Conservation (phyloP, 1,140 invertebrate species). For the Teleogryllus occipitalis region DNA sequence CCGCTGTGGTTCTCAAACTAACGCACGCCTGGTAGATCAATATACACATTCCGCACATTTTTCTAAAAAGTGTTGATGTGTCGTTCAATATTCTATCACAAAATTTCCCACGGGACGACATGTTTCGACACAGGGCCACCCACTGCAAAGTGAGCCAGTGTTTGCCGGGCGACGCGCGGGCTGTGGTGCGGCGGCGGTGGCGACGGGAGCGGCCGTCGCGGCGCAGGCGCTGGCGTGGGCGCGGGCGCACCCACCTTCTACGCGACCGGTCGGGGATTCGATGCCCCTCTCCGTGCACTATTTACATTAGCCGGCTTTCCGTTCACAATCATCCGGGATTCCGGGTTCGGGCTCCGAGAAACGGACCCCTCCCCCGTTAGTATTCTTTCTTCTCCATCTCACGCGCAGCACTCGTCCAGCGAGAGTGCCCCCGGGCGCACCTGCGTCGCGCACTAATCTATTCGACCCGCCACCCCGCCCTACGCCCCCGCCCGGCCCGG, state of each 20-base stretch:
- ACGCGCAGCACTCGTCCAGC: not conserved
- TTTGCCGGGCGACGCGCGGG: not conserved
- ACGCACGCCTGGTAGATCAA: not conserved
- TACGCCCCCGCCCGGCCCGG: too few relatives aligned
- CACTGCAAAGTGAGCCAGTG: not conserved
- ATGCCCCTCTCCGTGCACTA: not conserved
- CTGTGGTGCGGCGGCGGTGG: not conserved
- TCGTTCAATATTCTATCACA: not conserved
- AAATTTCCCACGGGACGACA: not conserved
- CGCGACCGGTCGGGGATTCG: not conserved
- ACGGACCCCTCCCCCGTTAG: not conserved
- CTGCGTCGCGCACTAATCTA: not conserved
- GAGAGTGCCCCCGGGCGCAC: not conserved
- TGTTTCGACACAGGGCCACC: not conserved
- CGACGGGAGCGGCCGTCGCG: too few relatives aligned
- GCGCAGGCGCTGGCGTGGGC: not conserved
- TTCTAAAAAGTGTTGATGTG: not conserved
- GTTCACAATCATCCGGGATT: not conserved
- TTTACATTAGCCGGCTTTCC: not conserved
- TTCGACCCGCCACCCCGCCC: not conserved
- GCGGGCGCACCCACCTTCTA: not conserved
- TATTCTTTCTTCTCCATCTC: not conserved
- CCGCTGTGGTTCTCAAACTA: too few relatives aligned
- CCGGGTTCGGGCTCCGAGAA: not conserved
- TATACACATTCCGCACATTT: not conserved